Percentiles rank a stretch among this genome's conserved stretches.
Evolutionary conservation across 2,113 vertebrate genomes (phyloP).

Genomic region (Lycaon pictus): DNA sequence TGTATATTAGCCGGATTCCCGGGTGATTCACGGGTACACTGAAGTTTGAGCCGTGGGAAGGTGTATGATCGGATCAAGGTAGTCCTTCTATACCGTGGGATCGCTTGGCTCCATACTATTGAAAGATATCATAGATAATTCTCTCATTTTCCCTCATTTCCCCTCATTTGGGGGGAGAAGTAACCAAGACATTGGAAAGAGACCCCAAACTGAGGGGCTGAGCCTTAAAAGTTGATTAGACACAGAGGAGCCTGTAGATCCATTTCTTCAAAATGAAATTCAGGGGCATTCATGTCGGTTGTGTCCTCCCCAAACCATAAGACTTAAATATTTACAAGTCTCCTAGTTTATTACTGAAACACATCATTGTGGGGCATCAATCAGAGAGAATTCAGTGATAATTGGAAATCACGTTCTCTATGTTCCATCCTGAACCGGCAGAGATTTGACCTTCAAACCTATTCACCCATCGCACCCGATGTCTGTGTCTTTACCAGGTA

Average conservation of each 20-base stretch:
- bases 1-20: not conserved
- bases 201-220: not conserved
- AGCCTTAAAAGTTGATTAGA: not conserved
- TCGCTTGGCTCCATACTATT: not conserved
- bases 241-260: not conserved
- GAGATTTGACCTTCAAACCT: slow-evolving; percentile 17
- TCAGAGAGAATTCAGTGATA: not conserved
- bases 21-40: not conserved
- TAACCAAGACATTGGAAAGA: not conserved
- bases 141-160: not conserved
- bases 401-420: not conserved
- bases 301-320: not conserved
- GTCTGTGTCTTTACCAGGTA: slow-evolving; percentile 80
- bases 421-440: not conserved
- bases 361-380: not conserved
- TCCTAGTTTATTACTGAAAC: not conserved
- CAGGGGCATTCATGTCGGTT: not conserved
- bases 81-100: not conserved
- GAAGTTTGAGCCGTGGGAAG: not conserved
- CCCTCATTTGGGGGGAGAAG: not conserved
- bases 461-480: fast-evolving
- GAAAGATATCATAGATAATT: not conserved
- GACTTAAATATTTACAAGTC: not conserved
- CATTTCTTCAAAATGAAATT: slow-evolving; percentile 23
- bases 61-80: not conserved